Conservation (phyloP, 2,888 invertebrate genomes). For the Metalampra italica region DNA sequence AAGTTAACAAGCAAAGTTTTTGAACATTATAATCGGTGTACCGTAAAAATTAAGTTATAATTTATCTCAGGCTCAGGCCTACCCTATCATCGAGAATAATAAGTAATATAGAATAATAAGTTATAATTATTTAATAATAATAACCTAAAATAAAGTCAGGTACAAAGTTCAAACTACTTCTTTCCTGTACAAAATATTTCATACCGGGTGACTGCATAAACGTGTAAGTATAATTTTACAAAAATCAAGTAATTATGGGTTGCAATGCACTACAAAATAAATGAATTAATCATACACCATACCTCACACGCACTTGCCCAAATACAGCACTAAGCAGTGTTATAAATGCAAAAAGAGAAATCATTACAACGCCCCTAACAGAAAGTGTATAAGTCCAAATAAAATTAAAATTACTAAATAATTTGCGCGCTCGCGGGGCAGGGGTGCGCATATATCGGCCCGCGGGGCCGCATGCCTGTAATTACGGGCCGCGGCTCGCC, state of each 20-base stretch:
- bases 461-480: slow-evolving; percentile 59
- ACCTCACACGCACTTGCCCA: slow-evolving; percentile 48
- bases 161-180: too few relatives aligned
- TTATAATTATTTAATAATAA: too few relatives aligned
- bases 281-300: slow-evolving; percentile 20
- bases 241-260: slow-evolving; percentile 1
- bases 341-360: slow-evolving; percentile 26
- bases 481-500: slow-evolving; percentile 59
- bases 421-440: slow-evolving; percentile 52
- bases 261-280: background rate
- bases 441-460: slow-evolving; percentile 53
- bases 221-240: background rate
- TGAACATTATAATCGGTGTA: too few relatives aligned
- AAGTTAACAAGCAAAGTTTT: too few relatives aligned
- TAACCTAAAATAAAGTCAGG: too few relatives aligned
- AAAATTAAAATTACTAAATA: slow-evolving; percentile 54
- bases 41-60: too few relatives aligned
- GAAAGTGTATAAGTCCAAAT: slow-evolving; percentile 52
- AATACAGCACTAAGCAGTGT: slow-evolving; percentile 37
- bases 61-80: too few relatives aligned
- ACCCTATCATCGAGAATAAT: too few relatives aligned
- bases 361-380: slow-evolving; percentile 32
- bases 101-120: too few relatives aligned
- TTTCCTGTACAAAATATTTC: too few relatives aligned
- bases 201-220: background rate